Percentiles rank a stretch among this genome's conserved stretches.
These are phyloP conservation scores for Hedya salicella DNA, from an alignment of 2,888 invertebrate genomes.

Conservation along the genomic window DNA sequence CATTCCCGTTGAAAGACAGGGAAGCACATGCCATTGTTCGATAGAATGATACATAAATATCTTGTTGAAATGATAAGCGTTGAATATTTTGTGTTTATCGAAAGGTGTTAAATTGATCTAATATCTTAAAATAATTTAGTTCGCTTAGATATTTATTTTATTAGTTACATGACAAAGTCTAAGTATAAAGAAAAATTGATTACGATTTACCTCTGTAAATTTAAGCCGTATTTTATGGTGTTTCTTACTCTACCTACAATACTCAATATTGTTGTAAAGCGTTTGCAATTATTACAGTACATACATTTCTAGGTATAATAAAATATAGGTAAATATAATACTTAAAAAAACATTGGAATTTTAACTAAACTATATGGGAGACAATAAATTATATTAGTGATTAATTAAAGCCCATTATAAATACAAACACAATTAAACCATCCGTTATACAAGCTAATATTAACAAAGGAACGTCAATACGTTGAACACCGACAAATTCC, in stretches of 20 bases:
- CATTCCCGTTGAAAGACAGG: constrained; percentile 58
- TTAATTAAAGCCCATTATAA: constrained; percentile 36
- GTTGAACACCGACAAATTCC: constrained; percentile 58
- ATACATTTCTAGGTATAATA: too few relatives aligned
- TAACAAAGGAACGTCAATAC: constrained; percentile 44
- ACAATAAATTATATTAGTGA: constrained; percentile 15
- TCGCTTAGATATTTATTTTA: too few relatives aligned
- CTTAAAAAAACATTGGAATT: background rate
- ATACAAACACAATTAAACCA: constrained; percentile 35
- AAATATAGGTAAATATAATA: too few relatives aligned
- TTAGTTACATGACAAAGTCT: too few relatives aligned
- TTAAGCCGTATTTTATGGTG: too few relatives aligned
- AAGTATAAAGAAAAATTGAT: too few relatives aligned
- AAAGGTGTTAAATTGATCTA: constrained; percentile 27
- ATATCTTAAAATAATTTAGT: background rate
- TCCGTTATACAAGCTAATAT: constrained; percentile 40
- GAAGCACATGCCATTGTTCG: constrained; percentile 72
- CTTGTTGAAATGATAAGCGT: constrained; percentile 69
- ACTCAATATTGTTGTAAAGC: too few relatives aligned
- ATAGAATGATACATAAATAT: constrained; percentile 82
- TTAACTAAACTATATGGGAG: background rate
- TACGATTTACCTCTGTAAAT: too few relatives aligned
- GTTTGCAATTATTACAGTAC: too few relatives aligned
- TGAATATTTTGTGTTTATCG: constrained; percentile 67
- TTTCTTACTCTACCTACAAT: too few relatives aligned